These are phyloP conservation scores for Stenodema calcarata DNA, from an alignment of 2,888 invertebrate species.

Conservation along the genomic window DNA sequence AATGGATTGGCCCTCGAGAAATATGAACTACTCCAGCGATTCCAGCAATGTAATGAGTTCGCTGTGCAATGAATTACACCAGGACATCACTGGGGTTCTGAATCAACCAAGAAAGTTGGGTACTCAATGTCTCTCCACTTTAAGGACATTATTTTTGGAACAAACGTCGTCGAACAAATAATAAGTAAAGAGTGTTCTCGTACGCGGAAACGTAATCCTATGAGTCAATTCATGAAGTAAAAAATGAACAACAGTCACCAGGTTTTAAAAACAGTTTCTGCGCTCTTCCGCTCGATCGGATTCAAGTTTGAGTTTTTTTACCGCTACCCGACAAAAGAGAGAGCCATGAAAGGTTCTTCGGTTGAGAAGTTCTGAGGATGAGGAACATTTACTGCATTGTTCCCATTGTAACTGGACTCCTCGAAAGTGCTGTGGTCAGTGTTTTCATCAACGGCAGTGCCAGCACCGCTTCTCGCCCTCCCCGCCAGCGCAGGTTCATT, in stretches of 20 bases:
- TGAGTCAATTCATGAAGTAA: not conserved
- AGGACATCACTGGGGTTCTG: no score
- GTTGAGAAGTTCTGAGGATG: not conserved
- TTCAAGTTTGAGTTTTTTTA: not conserved
- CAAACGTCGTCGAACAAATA: no score
- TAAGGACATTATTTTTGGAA: no score
- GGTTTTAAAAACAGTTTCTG: not conserved
- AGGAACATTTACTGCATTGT: slow-evolving; percentile 11
- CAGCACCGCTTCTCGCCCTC: not conserved
- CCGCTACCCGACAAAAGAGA: not conserved
- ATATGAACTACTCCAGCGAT: no score
- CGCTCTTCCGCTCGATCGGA: not conserved
- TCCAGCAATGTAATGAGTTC: no score
- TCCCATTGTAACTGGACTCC: slow-evolving; percentile 36
- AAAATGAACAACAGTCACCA: not conserved
- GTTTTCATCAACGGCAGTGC: not conserved
- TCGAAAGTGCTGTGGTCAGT: slow-evolving; percentile 28
- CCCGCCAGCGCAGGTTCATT: not conserved
- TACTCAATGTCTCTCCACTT: no score
- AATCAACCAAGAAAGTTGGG: no score
- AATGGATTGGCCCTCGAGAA: no score
- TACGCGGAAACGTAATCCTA: no score
- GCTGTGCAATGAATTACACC: no score
- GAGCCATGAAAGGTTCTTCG: not conserved
- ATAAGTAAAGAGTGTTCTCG: not conserved